phyloP scores from a whole-genome alignment of 1,140 invertebrate species.

The Procambarus virginalis region DNA sequence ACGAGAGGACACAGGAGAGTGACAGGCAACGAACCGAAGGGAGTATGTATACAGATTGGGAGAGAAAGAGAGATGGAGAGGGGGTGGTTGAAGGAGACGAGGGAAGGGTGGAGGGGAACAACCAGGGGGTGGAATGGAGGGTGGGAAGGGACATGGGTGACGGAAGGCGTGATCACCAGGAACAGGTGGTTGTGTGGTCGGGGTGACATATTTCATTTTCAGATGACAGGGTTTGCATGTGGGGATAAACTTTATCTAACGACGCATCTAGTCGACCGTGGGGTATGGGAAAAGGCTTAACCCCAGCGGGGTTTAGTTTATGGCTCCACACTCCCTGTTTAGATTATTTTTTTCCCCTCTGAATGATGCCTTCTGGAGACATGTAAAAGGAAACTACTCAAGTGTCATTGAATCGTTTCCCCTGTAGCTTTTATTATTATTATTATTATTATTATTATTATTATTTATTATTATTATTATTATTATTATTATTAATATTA shows the following conservation, averaged over 20 bases:
- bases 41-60: not conserved
- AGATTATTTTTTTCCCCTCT: not conserved
- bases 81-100: not conserved
- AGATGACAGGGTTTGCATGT: conserved; percentile 43
- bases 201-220: conserved; percentile 54
- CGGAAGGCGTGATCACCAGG: conserved; percentile 8
- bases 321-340: conserved; percentile 12
- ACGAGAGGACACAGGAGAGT: too few species aligned
- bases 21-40: too few species aligned
- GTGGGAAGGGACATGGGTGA: not conserved
- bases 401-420: too few species aligned
- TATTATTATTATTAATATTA: too few species aligned
- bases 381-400: too few species aligned
- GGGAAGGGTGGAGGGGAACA: not conserved
- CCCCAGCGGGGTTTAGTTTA: not conserved
- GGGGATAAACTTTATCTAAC: conserved; percentile 50
- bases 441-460: too few species aligned
- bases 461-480: too few species aligned
- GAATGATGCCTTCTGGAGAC: too few species aligned
- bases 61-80: conserved; percentile 5
- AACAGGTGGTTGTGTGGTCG: conserved; percentile 48
- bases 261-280: conserved; percentile 30
- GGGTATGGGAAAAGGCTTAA: conserved; percentile 28
- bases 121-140: not conserved
- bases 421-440: too few species aligned